Percentiles rank a stretch among this genome's conserved stretches.
Conservation (phyloP, 2,888 invertebrate species). For the Dryobotodes eremita region DNA sequence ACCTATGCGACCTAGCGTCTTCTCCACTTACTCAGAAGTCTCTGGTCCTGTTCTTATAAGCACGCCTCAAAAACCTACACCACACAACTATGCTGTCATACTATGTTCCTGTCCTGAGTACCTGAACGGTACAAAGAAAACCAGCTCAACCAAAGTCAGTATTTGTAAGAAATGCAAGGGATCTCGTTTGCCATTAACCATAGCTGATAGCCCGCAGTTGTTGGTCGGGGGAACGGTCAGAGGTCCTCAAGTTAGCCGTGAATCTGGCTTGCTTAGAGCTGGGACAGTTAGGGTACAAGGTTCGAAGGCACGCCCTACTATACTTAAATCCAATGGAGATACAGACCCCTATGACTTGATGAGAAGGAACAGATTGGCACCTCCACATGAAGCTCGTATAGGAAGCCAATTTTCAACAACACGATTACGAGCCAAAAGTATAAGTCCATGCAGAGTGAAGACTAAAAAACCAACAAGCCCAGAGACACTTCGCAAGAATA, state of each 20-base stretch:
- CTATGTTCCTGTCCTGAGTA: slow-evolving; percentile 96
- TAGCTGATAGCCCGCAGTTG: slow-evolving; percentile 90
- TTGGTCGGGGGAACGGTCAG: slow-evolving; percentile 92
- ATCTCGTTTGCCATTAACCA: slow-evolving; percentile 93
- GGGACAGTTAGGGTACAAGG: slow-evolving; percentile 92
- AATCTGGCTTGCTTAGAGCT: slow-evolving; percentile 88
- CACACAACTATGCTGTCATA: slow-evolving; percentile 93
- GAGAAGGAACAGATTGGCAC: slow-evolving; percentile 94
- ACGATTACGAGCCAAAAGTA: slow-evolving; percentile 90
- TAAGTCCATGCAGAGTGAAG: slow-evolving; percentile 90
- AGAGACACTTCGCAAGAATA: slow-evolving; percentile 82
- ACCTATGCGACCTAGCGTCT: slow-evolving; percentile 87
- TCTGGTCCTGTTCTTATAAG: slow-evolving; percentile 88
- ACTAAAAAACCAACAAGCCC: slow-evolving; percentile 87
- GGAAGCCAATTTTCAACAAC: slow-evolving; percentile 89
- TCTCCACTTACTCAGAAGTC: slow-evolving; percentile 87
- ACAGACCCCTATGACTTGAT: slow-evolving; percentile 95
- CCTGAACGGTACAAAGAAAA: slow-evolving; percentile 94
- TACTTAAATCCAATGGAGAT: slow-evolving; percentile 91
- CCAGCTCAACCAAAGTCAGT: slow-evolving; percentile 93
- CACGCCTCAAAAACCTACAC: slow-evolving; percentile 90
- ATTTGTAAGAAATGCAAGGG: slow-evolving; percentile 96
- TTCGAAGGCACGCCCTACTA: slow-evolving; percentile 91
- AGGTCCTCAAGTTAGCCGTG: slow-evolving; percentile 87
- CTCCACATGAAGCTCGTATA: slow-evolving; percentile 91